These are phyloP conservation scores for Sebastes wilsoni DNA, from an alignment of 2,797 vertebrate genomes.

Conservation along the genomic window DNA sequence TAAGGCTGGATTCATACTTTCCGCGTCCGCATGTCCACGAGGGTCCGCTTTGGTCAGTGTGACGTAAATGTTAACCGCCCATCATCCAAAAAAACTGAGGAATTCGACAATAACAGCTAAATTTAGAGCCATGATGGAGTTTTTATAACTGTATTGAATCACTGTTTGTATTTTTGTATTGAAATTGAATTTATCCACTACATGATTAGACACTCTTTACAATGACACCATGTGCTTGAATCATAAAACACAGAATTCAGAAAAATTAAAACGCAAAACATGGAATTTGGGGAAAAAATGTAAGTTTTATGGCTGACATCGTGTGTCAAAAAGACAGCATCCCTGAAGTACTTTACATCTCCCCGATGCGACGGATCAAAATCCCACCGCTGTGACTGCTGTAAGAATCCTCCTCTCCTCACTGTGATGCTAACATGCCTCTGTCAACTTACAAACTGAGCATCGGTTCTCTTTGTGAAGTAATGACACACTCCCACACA, in stretches of 20 bases:
- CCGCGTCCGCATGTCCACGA: too few relatives aligned
- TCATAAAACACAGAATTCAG: not conserved
- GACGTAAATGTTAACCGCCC: too few relatives aligned
- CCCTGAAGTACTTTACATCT: slow-evolving; percentile 8
- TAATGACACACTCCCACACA: slow-evolving; percentile 42
- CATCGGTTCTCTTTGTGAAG: slow-evolving; percentile 49
- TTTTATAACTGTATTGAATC: too few relatives aligned
- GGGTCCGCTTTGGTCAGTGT: too few relatives aligned
- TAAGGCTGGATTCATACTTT: too few relatives aligned
- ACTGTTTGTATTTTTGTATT: not conserved
- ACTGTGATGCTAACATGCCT: slow-evolving; percentile 26
- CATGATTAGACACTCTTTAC: not conserved
- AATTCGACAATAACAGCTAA: too few relatives aligned
- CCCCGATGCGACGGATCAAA: slow-evolving; percentile 2
- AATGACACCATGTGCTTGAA: not conserved
- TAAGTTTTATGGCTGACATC: not conserved
- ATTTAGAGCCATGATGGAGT: too few relatives aligned
- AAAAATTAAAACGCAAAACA: not conserved
- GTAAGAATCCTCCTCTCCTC: slow-evolving; percentile 14
- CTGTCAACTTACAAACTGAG: slow-evolving; percentile 36
- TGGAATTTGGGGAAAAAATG: not conserved
- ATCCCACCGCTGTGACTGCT: slow-evolving; percentile 4
- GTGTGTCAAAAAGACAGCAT: not conserved
- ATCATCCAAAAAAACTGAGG: too few relatives aligned
- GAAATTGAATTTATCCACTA: not conserved